These are phyloP conservation scores for Sarcophaga rosellei DNA, from an alignment of 2,888 invertebrate species.

Conservation along the genomic window DNA sequence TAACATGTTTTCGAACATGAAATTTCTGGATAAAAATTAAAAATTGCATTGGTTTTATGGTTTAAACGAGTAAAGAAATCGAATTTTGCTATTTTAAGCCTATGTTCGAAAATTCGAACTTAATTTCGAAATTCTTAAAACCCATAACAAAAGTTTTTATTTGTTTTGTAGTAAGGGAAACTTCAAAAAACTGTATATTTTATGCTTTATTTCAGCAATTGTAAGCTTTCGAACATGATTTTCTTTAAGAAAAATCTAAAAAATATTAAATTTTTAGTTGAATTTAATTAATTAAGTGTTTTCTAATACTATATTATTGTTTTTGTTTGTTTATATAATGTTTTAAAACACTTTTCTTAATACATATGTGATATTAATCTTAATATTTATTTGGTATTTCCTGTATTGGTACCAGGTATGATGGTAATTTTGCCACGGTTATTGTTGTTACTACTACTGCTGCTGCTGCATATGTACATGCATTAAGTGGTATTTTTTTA, in stretches of 20 bases:
- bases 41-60: background rate
- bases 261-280: background rate
- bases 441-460: conserved; percentile 32
- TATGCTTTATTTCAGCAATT: background rate
- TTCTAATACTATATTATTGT: no score
- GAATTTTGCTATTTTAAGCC: no score
- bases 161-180: no score
- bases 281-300: no score
- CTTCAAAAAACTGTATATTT: no score
- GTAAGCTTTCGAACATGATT: background rate
- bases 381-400: conserved; percentile 68
- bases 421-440: conserved; percentile 43
- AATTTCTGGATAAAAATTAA: background rate
- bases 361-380: conserved; percentile 57
- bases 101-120: conserved; percentile 38
- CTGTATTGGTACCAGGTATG: conserved; percentile 49
- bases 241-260: background rate
- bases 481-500: conserved; percentile 26
- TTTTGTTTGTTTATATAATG: no score
- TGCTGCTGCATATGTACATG: background rate
- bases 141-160: background rate
- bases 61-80: background rate
- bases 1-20: background rate
- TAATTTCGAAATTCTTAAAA: background rate
- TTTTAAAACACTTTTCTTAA: conserved; percentile 22